Base-by-base conservation (phyloP, 2,888 invertebrate species). In the Trachelus iudaicus region DNA sequence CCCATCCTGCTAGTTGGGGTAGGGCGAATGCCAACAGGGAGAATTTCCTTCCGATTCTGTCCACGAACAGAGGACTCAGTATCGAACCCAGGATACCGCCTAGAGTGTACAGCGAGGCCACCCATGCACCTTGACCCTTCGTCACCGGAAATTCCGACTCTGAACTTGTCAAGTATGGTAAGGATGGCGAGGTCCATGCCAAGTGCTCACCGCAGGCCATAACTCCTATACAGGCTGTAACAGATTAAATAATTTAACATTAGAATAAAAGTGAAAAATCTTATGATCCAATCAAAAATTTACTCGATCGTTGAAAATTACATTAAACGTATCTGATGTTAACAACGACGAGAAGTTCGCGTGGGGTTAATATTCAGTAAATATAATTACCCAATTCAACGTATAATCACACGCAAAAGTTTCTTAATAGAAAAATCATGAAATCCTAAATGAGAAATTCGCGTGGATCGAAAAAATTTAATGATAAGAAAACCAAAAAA, bases 181-280 rank as follows among this genome's bases (percentile, higher is more conserved):
- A 80, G 0, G 88, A 86, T 11, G 90, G 89, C 4, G 90, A 89
- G 6, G 89, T 86, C 90, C 90, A 90, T n/a, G 88, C 87, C 23
- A 89, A 81, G 79, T 88, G 87, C 76, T 86, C 87, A 35, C 87
- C 88, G 82, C 88, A 88, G 4, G 87, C 87, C 85, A 89, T 87
- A 68, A 89, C 80, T n/a, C 87, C 85, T 73, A 89, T 80, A 34
- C 88, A 87, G 11, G 88, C 89, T 89, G 83, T 0, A 81, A 84
- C n/a, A 40, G 79, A 33, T 15, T 6, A 23, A 56, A 56, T 15
- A 56, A 23, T 56, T 56, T 15, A 6, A 23, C 4, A 23, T 56
- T 56, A 23, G 40, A 56, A 4, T 1, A 6, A 0, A 56, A 9
- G 6, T 40, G 6, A 40, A 40, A 15, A 40, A 15, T 56, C 15